Percentiles rank a stretch among this genome's conserved stretches.
phyloP scores from a whole-genome alignment of 2,113 vertebrate genomes.

The Aptenodytes forsteri region DNA sequence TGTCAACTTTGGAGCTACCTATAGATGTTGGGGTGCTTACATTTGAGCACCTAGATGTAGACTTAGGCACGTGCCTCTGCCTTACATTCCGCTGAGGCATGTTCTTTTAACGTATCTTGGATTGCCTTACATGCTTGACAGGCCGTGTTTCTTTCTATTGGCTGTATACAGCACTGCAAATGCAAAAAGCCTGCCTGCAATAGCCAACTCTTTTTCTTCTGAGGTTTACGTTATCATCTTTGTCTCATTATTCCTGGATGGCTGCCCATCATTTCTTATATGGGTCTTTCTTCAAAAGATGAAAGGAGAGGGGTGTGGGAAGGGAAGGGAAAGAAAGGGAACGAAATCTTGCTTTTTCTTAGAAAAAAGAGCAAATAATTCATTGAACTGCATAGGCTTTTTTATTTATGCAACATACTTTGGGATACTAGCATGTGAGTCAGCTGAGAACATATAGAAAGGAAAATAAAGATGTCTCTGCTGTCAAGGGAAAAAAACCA shows the following conservation, averaged over 20 bases:
- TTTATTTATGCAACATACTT: conserved; percentile 57
- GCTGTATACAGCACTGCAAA: background rate
- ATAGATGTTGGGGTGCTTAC: background rate
- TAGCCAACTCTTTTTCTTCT: conserved; percentile 2
- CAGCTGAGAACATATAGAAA: conserved; percentile 25
- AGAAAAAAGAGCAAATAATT: conserved; percentile 33
- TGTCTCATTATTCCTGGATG: conserved; percentile 52
- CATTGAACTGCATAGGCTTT: conserved; percentile 14
- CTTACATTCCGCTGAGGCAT: background rate
- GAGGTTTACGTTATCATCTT: conserved; percentile 54
- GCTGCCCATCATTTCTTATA: conserved; percentile 51
- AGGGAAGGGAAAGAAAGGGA: background rate
- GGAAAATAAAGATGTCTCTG: background rate
- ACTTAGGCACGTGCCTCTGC: rapidly evolving
- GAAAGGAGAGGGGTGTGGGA: background rate
- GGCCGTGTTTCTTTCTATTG: conserved; percentile 15
- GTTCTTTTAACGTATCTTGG: background rate
- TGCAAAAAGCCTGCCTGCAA: background rate
- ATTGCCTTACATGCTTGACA: background rate
- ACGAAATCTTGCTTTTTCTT: conserved; percentile 38
- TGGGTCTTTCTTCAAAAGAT: conserved; percentile 47
- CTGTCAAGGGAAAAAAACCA: background rate
- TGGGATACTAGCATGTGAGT: background rate
- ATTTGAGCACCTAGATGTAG: background rate
- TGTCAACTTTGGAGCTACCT: rapidly evolving